Evolutionary conservation across 2,113 vertebrate species (phyloP).

Genomic region (Ranitomeya variabilis): DNA sequence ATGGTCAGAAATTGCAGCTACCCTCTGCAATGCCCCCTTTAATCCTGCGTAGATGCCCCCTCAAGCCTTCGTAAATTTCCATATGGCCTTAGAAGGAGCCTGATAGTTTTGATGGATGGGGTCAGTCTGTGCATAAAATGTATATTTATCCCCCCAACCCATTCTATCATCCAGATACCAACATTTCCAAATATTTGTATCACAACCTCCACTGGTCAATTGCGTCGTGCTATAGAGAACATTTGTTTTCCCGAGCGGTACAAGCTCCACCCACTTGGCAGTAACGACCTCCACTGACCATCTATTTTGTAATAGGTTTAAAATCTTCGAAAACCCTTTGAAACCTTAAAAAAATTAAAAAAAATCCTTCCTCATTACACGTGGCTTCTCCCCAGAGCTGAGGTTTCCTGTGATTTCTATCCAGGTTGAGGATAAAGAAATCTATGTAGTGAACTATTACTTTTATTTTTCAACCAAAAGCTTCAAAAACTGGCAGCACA

Average conservation of each 20-base stretch:
- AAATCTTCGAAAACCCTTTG: background rate
- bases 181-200: background rate
- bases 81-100: no score
- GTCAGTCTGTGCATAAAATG: background rate
- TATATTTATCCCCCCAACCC: background rate
- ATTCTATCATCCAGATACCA: background rate
- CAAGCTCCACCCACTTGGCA: background rate
- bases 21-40: background rate
- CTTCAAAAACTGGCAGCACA: background rate
- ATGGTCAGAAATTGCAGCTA: background rate
- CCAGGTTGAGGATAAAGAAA: background rate
- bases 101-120: background rate
- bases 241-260: background rate
- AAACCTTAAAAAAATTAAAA: constrained; percentile 11
- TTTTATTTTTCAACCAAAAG: constrained; percentile 11
- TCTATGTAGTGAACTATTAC: constrained; percentile 31
- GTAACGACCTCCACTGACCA: background rate
- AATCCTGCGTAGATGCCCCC: no score
- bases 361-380: background rate
- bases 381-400: background rate
- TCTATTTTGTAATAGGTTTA: constrained; percentile 18
- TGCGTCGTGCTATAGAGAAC: background rate
- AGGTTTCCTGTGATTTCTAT: constrained; percentile 7
- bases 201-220: background rate
- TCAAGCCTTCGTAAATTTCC: no score